A percentile compares a stretch with the other conserved stretches of the same genome.
phyloP scores from a whole-genome alignment of 2,888 invertebrate genomes.

The Tiphia femorata region DNA sequence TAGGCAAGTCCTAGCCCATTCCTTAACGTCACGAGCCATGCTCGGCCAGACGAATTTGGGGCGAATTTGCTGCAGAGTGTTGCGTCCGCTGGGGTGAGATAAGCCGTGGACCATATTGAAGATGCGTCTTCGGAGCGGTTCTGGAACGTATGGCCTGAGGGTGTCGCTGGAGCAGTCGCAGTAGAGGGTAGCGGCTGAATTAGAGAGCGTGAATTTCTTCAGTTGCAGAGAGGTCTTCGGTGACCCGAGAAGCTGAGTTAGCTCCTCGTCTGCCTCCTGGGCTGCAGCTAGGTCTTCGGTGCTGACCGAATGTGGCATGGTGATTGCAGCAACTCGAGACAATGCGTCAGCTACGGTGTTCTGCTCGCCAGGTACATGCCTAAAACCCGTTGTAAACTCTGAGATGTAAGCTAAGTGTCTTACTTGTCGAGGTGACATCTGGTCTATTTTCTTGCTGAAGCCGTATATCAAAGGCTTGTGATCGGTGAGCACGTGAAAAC shows the following conservation, averaged over 20 bases:
- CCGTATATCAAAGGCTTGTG: constrained; percentile 19
- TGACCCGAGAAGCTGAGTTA: constrained; percentile 8
- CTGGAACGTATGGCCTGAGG: background rate
- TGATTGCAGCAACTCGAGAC: constrained; percentile 30
- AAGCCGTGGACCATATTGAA: constrained; percentile 30
- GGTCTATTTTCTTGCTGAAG: constrained; percentile 21
- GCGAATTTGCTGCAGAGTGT: constrained; percentile 28
- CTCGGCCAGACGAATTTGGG: constrained; percentile 45
- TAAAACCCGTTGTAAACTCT: constrained; percentile 26
- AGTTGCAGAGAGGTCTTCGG: background rate
- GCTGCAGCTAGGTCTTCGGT: constrained; percentile 15
- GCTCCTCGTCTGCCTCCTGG: constrained; percentile 20
- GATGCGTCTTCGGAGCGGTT: constrained; percentile 17
- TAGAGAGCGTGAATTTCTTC: background rate
- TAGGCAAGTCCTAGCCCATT: constrained; percentile 47
- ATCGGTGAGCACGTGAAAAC: constrained; percentile 4
- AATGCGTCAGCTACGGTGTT: constrained; percentile 46
- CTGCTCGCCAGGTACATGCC: constrained; percentile 14
- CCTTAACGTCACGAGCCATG: constrained; percentile 40
- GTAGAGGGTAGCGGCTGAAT: background rate
- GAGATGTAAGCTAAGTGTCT: constrained; percentile 42
- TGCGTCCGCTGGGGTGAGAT: constrained; percentile 29
- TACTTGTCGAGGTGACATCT: constrained; percentile 34
- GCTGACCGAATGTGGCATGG: constrained; percentile 15
- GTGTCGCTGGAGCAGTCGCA: background rate